Conservation (phyloP, 2,113 vertebrate species). For the Dascyllus trimaculatus region DNA sequence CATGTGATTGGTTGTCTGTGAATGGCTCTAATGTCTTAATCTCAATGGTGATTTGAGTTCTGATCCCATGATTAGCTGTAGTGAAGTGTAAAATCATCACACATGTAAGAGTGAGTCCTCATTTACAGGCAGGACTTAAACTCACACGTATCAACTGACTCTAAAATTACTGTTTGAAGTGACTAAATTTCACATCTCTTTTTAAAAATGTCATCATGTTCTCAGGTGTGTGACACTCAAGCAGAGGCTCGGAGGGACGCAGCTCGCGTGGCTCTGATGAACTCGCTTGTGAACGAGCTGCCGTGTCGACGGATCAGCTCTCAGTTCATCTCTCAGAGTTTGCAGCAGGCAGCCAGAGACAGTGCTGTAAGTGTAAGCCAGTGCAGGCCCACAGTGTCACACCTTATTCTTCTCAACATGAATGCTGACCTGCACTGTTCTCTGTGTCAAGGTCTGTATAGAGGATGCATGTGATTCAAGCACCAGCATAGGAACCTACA, state of each 20-base stretch:
- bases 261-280: constrained; percentile 92
- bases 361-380: constrained; percentile 85
- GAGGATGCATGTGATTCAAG: constrained; percentile 89
- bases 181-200: neutral
- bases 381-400: constrained; percentile 8
- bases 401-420: neutral
- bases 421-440: constrained; percentile 29
- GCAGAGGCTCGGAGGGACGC: constrained; percentile 92
- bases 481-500: constrained; percentile 92
- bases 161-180: neutral
- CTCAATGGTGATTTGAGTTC: constrained; percentile 55
- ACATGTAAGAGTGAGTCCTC: neutral
- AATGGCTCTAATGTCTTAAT: constrained; percentile 64
- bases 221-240: constrained; percentile 89
- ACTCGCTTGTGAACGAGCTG: constrained; percentile 92
- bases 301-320: constrained; percentile 89
- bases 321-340: constrained; percentile 89
- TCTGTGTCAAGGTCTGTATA: constrained; percentile 84
- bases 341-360: constrained; percentile 87
- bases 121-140: neutral
- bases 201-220: neutral
- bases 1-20: constrained; percentile 67
- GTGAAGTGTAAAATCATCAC: constrained; percentile 60
- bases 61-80: constrained; percentile 67
- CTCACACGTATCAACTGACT: neutral